phyloP scores from a whole-genome alignment of 35 echinoderm and acorn worm species.

The Ophiothrix spiculata region DNA sequence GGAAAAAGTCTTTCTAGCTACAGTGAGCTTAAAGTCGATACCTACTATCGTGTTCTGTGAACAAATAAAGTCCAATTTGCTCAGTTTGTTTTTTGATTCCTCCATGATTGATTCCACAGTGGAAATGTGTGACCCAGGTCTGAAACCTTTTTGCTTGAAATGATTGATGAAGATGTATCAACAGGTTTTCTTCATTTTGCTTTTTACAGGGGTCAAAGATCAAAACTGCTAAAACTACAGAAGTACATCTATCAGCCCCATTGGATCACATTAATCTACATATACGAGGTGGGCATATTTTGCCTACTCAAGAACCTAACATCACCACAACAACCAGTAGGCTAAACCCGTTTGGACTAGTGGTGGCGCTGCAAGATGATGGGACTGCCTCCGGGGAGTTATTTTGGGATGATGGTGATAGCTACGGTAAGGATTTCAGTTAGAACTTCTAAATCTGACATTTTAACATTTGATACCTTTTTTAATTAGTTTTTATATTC shows the following conservation, averaged over 20 bases:
- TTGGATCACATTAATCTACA: slow-evolving; percentile 74
- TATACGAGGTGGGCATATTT: slow-evolving; percentile 77
- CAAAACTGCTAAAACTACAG: not conserved
- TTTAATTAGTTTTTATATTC: not conserved
- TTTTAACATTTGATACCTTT: not conserved
- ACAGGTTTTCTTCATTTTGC: not conserved
- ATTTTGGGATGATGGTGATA: slow-evolving; percentile 87
- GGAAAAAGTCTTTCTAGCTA: too few species aligned
- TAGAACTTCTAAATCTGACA: not conserved
- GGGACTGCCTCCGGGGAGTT: slow-evolving; percentile 45
- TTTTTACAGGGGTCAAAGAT: not conserved
- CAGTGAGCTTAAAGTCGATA: too few species aligned
- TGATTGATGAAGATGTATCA: too few species aligned
- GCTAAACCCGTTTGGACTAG: slow-evolving; percentile 54
- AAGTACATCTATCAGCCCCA: slow-evolving; percentile 12
- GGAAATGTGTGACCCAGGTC: too few species aligned
- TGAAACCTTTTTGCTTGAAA: too few species aligned
- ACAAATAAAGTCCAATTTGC: too few species aligned
- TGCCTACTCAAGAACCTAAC: slow-evolving; percentile 87
- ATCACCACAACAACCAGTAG: slow-evolving; percentile 90
- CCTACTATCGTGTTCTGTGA: too few species aligned
- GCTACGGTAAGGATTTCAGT: slow-evolving; percentile 48
- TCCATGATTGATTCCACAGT: too few species aligned
- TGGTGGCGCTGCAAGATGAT: slow-evolving; percentile 55
- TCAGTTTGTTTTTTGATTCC: too few species aligned